These are phyloP conservation scores for Diachasma alloeum DNA, from an alignment of 1,140 invertebrate genomes.

Conservation along the genomic window DNA sequence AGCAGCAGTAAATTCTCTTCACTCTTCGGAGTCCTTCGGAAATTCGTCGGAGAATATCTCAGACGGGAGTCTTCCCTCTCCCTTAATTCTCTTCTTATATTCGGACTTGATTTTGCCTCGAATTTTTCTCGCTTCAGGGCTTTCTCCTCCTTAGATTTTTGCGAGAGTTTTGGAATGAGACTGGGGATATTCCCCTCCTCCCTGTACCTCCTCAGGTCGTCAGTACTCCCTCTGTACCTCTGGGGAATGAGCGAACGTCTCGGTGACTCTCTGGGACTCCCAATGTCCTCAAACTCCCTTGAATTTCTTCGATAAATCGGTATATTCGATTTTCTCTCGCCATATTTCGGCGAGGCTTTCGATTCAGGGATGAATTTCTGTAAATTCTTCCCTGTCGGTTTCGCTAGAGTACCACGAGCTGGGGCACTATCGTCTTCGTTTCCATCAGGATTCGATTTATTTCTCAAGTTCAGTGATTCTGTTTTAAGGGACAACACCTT, in stretches of 20 bases:
- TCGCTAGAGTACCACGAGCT: neutral
- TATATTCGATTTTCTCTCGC: conserved; percentile 58
- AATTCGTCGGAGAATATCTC: conserved; percentile 22
- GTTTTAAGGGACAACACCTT: neutral
- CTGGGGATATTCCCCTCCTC: conserved; percentile 59
- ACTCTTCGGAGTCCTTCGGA: conserved; percentile 30
- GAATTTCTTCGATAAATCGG: conserved; percentile 58
- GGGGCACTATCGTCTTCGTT: neutral
- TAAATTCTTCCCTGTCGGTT: conserved; percentile 46
- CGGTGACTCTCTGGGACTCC: conserved; percentile 55
- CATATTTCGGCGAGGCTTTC: conserved; percentile 48
- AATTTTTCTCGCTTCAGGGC: conserved; percentile 54
- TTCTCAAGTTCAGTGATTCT: neutral
- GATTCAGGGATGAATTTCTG: conserved; percentile 43
- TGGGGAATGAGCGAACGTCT: conserved; percentile 61
- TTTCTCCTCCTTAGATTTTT: conserved; percentile 52
- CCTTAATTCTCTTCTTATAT: neutral
- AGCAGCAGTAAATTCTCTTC: neutral
- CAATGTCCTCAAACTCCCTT: conserved; percentile 60
- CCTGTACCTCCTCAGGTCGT: conserved; percentile 57
- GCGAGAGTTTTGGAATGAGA: conserved; percentile 57
- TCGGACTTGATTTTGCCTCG: conserved; percentile 21
- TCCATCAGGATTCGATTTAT: neutral
- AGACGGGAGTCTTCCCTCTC: conserved; percentile 6
- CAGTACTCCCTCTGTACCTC: conserved; percentile 59